A percentile compares a stretch with the other conserved stretches of the same genome.
Conservation (phyloP, 2,797 vertebrate species). For the Oryzias sinensis region DNA sequence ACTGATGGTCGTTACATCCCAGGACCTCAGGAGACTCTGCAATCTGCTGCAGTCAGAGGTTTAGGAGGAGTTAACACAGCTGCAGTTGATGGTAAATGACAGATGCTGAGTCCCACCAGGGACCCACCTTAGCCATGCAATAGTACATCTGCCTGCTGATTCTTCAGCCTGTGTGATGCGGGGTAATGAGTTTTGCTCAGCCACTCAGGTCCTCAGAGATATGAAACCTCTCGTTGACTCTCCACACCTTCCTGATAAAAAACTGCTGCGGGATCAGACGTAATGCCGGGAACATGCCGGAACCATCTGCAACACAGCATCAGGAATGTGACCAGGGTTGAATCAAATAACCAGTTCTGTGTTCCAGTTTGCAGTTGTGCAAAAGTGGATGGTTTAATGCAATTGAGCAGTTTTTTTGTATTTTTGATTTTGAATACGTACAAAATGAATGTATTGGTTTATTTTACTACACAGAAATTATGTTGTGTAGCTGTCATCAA, state of each 20-base stretch:
- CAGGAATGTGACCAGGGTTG: slow-evolving; percentile 13
- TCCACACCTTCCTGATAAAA: slow-evolving; percentile 41
- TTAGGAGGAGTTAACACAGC: slow-evolving; percentile 67
- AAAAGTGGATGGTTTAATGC: slow-evolving; percentile 9
- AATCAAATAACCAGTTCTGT: slow-evolving; percentile 27
- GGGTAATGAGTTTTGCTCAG: slow-evolving; percentile 65
- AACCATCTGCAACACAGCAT: slow-evolving; percentile 39
- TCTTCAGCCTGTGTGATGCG: slow-evolving; percentile 36
- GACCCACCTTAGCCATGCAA: slow-evolving; percentile 55
- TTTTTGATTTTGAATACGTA: no score
- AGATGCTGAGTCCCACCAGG: slow-evolving; percentile 64
- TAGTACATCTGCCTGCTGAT: slow-evolving; percentile 52
- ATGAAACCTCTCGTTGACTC: slow-evolving; percentile 41
- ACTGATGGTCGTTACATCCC: slow-evolving; percentile 52
- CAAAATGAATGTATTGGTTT: no score
- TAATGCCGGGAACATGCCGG: slow-evolving; percentile 56
- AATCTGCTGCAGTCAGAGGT: slow-evolving; percentile 52
- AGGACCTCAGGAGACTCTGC: slow-evolving; percentile 43
- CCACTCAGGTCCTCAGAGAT: slow-evolving; percentile 49
- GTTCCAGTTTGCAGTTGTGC: slow-evolving; percentile 18
- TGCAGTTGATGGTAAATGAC: slow-evolving; percentile 66
- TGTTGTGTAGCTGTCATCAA: no score
- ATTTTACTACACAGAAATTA: no score
- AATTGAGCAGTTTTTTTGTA: no score
- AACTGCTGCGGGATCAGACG: slow-evolving; percentile 59